phyloP scores from a whole-genome alignment of 2,797 vertebrate species.

The Gallirallus australis region DNA sequence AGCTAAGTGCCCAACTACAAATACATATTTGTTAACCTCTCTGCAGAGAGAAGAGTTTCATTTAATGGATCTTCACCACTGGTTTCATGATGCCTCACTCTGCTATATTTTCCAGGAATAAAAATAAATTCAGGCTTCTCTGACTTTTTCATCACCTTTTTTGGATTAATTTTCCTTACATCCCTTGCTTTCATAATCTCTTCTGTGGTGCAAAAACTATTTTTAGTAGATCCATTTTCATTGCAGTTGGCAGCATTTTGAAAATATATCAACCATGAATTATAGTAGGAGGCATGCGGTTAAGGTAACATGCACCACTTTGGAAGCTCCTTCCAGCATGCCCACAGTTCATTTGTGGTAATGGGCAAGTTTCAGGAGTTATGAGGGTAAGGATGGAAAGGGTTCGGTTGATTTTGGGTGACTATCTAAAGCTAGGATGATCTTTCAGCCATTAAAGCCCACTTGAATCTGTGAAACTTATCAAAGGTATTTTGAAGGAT shows the following conservation, averaged over 20 bases:
- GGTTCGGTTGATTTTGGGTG: not conserved
- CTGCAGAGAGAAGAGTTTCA: not conserved
- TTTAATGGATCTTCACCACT: not conserved
- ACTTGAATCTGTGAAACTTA: not conserved
- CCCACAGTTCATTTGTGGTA: not conserved
- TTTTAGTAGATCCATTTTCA: conserved; percentile 16
- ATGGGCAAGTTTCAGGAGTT: not conserved
- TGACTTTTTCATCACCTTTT: not conserved
- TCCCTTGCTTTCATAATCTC: conserved; percentile 1
- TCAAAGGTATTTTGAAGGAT: not conserved
- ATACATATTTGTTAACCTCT: not conserved
- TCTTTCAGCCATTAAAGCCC: not conserved
- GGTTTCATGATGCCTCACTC: not conserved
- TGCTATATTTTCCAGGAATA: not conserved
- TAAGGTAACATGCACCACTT: not conserved
- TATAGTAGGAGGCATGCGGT: not conserved
- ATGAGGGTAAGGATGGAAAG: not conserved
- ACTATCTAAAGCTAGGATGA: not conserved
- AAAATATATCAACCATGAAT: not conserved
- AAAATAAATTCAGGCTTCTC: not conserved
- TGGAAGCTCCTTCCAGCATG: not conserved
- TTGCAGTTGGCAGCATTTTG: conserved; percentile 2
- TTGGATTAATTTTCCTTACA: not conserved
- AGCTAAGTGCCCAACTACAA: not conserved
- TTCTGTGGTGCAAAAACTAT: not conserved